Evolutionary conservation across 2,797 vertebrate genomes (phyloP).

Genomic region (Falco biarmicus): DNA sequence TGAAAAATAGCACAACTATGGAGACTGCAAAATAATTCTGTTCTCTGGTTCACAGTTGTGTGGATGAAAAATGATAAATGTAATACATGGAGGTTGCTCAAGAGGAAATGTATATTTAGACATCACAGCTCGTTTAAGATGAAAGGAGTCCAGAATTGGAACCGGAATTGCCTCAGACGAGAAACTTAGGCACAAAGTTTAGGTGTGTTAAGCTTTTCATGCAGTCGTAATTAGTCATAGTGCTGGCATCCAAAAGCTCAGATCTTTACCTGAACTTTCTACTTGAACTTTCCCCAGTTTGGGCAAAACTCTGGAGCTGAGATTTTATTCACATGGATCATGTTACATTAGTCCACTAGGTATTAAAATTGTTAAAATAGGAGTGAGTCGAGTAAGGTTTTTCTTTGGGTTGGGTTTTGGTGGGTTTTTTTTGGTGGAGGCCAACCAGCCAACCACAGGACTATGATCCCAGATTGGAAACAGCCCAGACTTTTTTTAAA

Average conservation of each 20-base stretch:
- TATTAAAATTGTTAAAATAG: neutral
- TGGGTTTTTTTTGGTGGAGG: neutral
- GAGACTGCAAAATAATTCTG: neutral
- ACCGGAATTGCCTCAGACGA: neutral
- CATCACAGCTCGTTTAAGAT: constrained; percentile 22
- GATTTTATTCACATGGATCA: neutral
- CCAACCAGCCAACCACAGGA: neutral
- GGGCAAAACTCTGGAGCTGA: neutral
- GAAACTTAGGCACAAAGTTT: neutral
- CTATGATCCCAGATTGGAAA: neutral
- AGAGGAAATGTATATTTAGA: constrained; percentile 45
- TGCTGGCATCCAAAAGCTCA: neutral
- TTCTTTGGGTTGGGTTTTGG: neutral
- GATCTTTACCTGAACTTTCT: constrained; percentile 10
- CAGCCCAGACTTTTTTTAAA: neutral
- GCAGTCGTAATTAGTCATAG: neutral
- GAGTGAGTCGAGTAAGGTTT: neutral
- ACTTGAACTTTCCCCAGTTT: neutral
- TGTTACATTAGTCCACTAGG: neutral
- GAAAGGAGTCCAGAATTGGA: neutral
- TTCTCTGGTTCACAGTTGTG: neutral
- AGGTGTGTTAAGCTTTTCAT: neutral
- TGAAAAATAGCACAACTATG: neutral
- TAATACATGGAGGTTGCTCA: constrained; percentile 5
- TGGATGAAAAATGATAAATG: neutral